Percentiles rank a stretch among this genome's conserved stretches.
Evolutionary conservation across 92 coral and sea anemone genomes (phyloP).

Genomic region (Micromussa lordhowensis): DNA sequence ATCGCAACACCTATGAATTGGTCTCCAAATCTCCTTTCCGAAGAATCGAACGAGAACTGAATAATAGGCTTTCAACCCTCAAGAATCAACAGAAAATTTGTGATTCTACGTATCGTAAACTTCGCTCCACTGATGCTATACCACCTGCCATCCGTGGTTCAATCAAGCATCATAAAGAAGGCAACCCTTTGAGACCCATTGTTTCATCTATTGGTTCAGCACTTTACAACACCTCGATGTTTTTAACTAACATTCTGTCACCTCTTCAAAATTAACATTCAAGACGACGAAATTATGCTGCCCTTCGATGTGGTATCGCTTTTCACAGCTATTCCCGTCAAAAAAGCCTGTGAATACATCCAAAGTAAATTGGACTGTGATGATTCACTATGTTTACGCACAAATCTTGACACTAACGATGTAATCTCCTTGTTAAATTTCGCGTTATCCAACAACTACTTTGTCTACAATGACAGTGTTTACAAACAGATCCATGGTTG

Average conservation of each 20-base stretch:
- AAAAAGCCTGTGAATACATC: conserved; percentile 11
- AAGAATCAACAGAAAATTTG: background rate
- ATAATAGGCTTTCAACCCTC: background rate
- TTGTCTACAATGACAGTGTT: no score
- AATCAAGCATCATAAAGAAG: conserved; percentile 31
- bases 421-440: no score
- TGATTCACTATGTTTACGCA: no score
- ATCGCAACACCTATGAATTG: background rate
- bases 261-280: background rate
- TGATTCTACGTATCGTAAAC: background rate
- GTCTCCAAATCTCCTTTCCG: no score
- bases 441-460: no score
- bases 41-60: background rate
- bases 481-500: no score
- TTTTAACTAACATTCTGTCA: background rate
- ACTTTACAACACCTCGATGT: background rate
- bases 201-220: background rate
- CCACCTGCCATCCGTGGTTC: conserved; percentile 43
- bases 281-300: background rate
- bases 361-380: no score
- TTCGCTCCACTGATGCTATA: conserved; percentile 10
- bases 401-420: no score
- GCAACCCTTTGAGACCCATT: conserved; percentile 1
- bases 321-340: background rate
- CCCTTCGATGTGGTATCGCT: background rate